Evolutionary conservation across 1,140 invertebrate genomes (phyloP), one percentile per base, ranked within the genome.

Genomic region (Lepidotrigona ventralis): DNA sequence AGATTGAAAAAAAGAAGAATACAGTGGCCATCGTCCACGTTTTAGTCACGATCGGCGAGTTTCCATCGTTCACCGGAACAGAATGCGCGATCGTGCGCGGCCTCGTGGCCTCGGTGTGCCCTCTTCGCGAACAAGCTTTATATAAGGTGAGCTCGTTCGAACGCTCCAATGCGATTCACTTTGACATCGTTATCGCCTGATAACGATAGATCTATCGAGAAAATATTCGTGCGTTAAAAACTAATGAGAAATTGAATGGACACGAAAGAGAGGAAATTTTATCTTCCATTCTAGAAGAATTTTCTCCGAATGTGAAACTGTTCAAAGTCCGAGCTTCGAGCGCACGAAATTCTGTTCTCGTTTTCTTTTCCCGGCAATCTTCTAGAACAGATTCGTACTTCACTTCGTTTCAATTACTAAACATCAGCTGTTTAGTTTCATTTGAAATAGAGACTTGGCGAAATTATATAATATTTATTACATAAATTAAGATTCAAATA

Each of bases 31-130:
- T 80, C 73, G 68, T 58, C 54, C 29, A 33, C 68, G 84, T 69
- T 82, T 87, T 81, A 77, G 79, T 86, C 83, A 89, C 84, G 84
- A 89, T 88, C 84, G 83, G 85, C 83, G 76, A 78, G 82, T 86
- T 89, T 85, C 87, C 84, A 87, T 81, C 84, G 73, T 85, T 90
- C 80, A 60, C 26, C 56, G 78, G 66, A 84, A 83, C 78, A 75
- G 78, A 88, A 85, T 79, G 64, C 66, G 70, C 66, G 70, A 51
- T 85, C 72, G 56, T 76, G 66, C 39, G 73, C 56, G 21, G n/a
- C 23, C 56, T 56, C 9, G 33, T 46, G 68, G 68, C 39, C 39
- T 21, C 21, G 5, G 6, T 23, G 6, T 23, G 68, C 33, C n/a
- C 68, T 46, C 39, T 46, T 39, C 14, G 21, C 23, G 68, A n/a